Evolutionary conservation across 2,888 invertebrate genomes (phyloP).

Genomic region (Mimumesa dahlbomi): DNA sequence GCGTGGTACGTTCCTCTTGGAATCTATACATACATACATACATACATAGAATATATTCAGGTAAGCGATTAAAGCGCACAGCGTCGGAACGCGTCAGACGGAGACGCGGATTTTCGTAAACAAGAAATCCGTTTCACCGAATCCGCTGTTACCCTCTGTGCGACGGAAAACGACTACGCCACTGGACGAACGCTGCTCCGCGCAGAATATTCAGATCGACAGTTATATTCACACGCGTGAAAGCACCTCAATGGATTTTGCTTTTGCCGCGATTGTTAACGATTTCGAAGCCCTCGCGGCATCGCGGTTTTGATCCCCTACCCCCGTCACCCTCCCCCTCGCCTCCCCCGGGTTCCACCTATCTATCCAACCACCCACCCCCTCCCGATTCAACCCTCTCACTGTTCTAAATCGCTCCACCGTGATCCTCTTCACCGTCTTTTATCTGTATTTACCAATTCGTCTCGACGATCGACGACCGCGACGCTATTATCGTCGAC

Average conservation of each 20-base stretch:
- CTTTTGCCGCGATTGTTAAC: constrained; percentile 75
- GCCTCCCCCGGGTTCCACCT: constrained; percentile 1
- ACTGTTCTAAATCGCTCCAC: constrained; percentile 74
- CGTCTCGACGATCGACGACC: constrained; percentile 46
- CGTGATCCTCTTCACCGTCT: constrained; percentile 63
- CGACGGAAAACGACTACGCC: constrained; percentile 35
- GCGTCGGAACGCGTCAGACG: constrained; percentile 4
- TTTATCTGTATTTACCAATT: constrained; percentile 71
- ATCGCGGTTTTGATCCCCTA: constrained; percentile 53
- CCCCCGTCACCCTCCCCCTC: constrained; percentile 6
- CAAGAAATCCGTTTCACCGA: no score
- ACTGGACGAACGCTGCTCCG: constrained; percentile 34
- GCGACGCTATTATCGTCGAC: constrained; percentile 38
- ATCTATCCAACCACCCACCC: neutral
- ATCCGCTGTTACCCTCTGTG: neutral
- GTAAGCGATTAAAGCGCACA: no score
- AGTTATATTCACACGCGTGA: constrained; percentile 77
- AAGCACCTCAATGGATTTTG: constrained; percentile 73
- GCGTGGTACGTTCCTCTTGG: no score
- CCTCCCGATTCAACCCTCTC: neutral
- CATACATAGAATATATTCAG: no score
- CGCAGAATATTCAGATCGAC: constrained; percentile 59
- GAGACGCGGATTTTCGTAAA: no score
- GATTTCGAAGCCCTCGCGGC: constrained; percentile 67
- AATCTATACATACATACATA: no score